A percentile compares a stretch with the other conserved stretches of the same genome.
Evolutionary conservation across 2,797 vertebrate genomes (phyloP).

Genomic region (Gymnothorax reevesii): DNA sequence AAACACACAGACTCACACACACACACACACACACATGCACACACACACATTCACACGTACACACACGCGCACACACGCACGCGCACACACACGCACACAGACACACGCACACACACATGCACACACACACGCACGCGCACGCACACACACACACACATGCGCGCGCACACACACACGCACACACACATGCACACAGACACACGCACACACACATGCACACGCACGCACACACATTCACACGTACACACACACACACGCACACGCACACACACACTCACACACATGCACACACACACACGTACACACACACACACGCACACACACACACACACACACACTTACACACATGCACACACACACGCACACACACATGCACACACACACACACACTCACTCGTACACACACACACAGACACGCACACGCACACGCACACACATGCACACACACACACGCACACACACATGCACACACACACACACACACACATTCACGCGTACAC

Average conservation of each 20-base stretch:
- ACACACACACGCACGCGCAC: neutral
- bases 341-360: neutral
- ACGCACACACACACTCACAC: neutral
- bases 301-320: too few relatives aligned
- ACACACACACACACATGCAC: neutral
- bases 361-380: neutral
- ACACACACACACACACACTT: neutral
- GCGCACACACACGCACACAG: neutral
- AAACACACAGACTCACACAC: too few relatives aligned
- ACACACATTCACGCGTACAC: neutral
- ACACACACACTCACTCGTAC: neutral
- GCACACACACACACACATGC: neutral
- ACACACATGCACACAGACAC: neutral
- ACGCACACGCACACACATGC: neutral
- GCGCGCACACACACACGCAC: neutral
- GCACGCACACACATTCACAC: neutral
- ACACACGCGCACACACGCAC: neutral
- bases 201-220: neutral
- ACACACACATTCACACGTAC: too few relatives aligned
- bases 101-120: neutral
- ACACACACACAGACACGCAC: neutral
- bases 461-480: neutral
- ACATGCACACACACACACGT: neutral
- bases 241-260: neutral
- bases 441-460: neutral